Conservation (phyloP, 2,888 invertebrate species). For the Volucella inflata region DNA sequence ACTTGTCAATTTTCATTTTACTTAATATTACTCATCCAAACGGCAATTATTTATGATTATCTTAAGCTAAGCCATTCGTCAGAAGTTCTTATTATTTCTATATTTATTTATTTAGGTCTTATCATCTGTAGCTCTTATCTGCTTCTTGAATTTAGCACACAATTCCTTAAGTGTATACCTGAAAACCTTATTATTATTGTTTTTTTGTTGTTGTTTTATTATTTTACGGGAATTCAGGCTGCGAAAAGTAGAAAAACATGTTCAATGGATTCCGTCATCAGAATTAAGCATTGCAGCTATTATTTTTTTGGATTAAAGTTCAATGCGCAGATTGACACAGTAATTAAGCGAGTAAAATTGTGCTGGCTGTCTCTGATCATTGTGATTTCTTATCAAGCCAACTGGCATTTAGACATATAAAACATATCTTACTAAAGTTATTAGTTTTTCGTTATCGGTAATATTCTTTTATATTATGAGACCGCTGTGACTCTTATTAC, state of each 20-base stretch:
- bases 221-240: not conserved
- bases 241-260: conserved; percentile 9
- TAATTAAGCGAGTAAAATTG: no score
- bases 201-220: not conserved
- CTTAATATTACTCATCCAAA: conserved; percentile 58
- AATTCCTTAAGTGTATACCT: no score
- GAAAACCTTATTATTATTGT: not conserved
- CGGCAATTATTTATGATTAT: conserved; percentile 13
- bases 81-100: conserved; percentile 18
- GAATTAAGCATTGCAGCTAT: not conserved
- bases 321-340: conserved; percentile 13
- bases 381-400: not conserved
- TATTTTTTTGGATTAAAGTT: conserved; percentile 1
- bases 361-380: no score
- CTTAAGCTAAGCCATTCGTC: not conserved
- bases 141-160: not conserved
- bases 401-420: not conserved
- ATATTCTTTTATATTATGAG: no score
- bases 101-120: conserved; percentile 7
- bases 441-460: no score
- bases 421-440: no score
- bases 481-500: no score
- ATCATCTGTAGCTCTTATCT: conserved; percentile 14
- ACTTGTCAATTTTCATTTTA: conserved; percentile 34
- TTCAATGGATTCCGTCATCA: not conserved